Base-by-base conservation (phyloP, 2,797 vertebrate genomes). In the Microctenopoma stevenorrisi region DNA sequence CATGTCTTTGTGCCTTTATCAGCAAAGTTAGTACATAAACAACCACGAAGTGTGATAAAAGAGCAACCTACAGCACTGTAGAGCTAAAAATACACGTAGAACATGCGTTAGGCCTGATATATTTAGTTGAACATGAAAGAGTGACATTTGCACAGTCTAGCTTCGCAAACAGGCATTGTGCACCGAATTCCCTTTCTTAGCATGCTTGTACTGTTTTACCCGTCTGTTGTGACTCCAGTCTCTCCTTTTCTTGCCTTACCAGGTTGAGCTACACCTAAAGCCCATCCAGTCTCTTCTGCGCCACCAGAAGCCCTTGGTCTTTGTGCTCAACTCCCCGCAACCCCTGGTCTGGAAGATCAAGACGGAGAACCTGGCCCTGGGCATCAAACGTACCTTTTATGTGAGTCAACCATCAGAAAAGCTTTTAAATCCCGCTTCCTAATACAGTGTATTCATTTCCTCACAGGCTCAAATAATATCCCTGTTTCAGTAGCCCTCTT, bases 221-320 rank as follows among this genome's bases (percentile, higher is more conserved):
- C 15, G 25, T 46, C n/a, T 71, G n/a, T n/a, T 55, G 25, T 72
- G 28, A 50, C 37, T 73, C 81, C 43, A n/a, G 6, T 18, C n/a
- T 11, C n/a, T 22, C n/a, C 64, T 79, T 8, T 72, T 22, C 26
- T 72, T 26, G 6, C 16, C 40, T 61, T n/a, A 49, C 18, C 77
- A 99, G 98, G 95, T 97, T 80, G 93, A 92, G 0, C 90, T 99
- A 74, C 96, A 98, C 88, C 90, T 99, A 91, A 96, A 94, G 86
- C 97, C 98, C 46, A 97, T 98, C 91, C 95, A 96, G 62, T 96
- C 98, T 0, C 79, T 98, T 68, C 86, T 93, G 69, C 88, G 94
- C 83, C 98, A 99, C 88, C 93, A 95, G 67, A 99, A 97, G 86
- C 95, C 97, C 9, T 86, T 99, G 64, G 96, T 95, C 79, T 97